Percentiles rank a stretch among this genome's conserved stretches.
These are phyloP conservation scores for Cotesia glomerata DNA, from an alignment of 1,140 invertebrate species.

Conservation along the genomic window DNA sequence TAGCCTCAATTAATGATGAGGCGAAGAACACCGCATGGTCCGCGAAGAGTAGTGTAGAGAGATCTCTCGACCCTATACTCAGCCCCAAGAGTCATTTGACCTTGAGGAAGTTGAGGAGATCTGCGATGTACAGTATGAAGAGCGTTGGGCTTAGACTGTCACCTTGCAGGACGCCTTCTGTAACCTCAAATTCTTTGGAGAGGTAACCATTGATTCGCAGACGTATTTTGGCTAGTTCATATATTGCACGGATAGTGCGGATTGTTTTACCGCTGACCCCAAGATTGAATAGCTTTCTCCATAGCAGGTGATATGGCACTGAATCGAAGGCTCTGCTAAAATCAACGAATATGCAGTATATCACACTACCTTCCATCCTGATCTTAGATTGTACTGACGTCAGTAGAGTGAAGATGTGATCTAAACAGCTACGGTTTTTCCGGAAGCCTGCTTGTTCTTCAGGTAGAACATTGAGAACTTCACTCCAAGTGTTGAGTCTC, in stretches of 20 bases:
- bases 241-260: slow-evolving; percentile 4
- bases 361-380: background rate
- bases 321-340: slow-evolving; percentile 28
- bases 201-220: background rate
- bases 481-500: too few relatives aligned
- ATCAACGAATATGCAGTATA: slow-evolving; percentile 23
- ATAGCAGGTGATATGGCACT: background rate
- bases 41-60: slow-evolving; percentile 26
- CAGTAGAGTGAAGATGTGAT: slow-evolving; percentile 9
- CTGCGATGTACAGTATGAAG: slow-evolving; percentile 25
- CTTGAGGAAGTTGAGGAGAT: slow-evolving; percentile 23
- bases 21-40: slow-evolving; percentile 32
- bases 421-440: too few relatives aligned
- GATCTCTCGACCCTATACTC: slow-evolving; percentile 2
- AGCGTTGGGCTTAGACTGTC: slow-evolving; percentile 16
- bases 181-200: background rate
- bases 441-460: too few relatives aligned
- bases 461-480: too few relatives aligned
- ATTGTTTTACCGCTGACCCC: slow-evolving; percentile 23
- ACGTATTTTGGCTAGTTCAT: slow-evolving; percentile 6
- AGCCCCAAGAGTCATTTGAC: slow-evolving; percentile 15
- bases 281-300: background rate
- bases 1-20: background rate
- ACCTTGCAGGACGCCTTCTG: slow-evolving; percentile 30
- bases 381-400: slow-evolving; percentile 10